Base-by-base conservation (phyloP, 1,140 invertebrate genomes). In the Bombus ignitus region DNA sequence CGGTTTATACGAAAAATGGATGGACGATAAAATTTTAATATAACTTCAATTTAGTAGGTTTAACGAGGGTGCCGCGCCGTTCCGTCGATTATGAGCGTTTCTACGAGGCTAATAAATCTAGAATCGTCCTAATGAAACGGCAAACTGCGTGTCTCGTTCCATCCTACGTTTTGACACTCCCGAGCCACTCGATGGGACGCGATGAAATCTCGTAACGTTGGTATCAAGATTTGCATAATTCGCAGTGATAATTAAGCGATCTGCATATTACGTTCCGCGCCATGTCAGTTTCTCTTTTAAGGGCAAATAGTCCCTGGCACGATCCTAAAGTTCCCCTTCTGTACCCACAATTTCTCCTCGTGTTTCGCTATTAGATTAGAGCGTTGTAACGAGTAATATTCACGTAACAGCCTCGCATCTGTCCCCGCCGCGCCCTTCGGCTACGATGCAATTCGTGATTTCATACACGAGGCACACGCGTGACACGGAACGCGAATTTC, bases 171-270 rank as follows among this genome's bases (percentile, higher is more conserved):
- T 76, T 87, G 53, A 57, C 59, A 72, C 81, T 73, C 53, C 44
- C 71, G n/a, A n/a, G 47, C 59, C 62, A 32, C 66, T 81, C 79
- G 62, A 81, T 79, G 71, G 79, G 47, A 57, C 72, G 66, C 82
- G 37, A 35, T 39, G 83, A 92, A 91, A 92, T 93, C 91, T 92
- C 88, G 88, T 91, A 90, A 92, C 89, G 88, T 88, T 76, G 72
- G 82, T 82, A 81, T 89, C 74, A 66, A 86, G 80, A 92, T 94
- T 93, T 92, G 83, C 92, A 93, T 93, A 91, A 94, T 92, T 93
- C 81, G 90, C 89, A 81, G 87, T 80, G 86, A 93, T 92, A 93
- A 93, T 94, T 93, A 93, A 92, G 91, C 90, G 90, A 93, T 94
- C 91, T 93, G 91, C 92, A 93, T 93, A 93, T 92, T 94, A 93